These are phyloP conservation scores for Latrodectus hesperus DNA, from an alignment of 2,888 invertebrate genomes.

Conservation along the genomic window DNA sequence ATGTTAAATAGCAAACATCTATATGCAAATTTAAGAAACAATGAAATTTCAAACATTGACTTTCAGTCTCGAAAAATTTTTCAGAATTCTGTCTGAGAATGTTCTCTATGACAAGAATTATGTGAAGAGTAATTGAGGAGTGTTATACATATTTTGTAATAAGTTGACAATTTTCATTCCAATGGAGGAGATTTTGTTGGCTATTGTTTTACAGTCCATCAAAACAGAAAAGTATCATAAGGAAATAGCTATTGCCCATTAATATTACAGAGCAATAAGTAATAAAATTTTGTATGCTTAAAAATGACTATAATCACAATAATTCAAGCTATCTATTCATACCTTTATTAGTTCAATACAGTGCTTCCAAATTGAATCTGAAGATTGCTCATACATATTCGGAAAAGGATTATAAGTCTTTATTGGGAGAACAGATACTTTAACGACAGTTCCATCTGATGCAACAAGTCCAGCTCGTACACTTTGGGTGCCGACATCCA, in stretches of 20 bases:
- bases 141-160: too few relatives aligned
- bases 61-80: too few relatives aligned
- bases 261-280: not conserved
- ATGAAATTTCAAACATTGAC: too few relatives aligned
- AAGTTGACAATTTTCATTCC: not conserved
- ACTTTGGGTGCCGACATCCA: constrained; percentile 93
- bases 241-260: not conserved
- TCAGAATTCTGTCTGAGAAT: too few relatives aligned
- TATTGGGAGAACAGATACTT: constrained; percentile 75
- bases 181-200: not conserved
- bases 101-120: too few relatives aligned
- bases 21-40: too few relatives aligned
- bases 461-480: constrained; percentile 88
- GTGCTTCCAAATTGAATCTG: constrained; percentile 89
- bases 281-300: not conserved
- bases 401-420: constrained; percentile 85
- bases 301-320: not conserved
- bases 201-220: not conserved
- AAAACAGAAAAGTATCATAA: not conserved
- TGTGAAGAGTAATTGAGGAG: too few relatives aligned
- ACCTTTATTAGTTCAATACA: constrained; percentile 86
- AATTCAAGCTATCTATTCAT: constrained; percentile 70
- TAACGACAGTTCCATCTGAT: constrained; percentile 78
- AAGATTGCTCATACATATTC: constrained; percentile 92
- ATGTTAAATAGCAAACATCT: too few relatives aligned